phyloP scores from a whole-genome alignment of 2,797 vertebrate genomes.

The Halcyon smyrnensis region DNA sequence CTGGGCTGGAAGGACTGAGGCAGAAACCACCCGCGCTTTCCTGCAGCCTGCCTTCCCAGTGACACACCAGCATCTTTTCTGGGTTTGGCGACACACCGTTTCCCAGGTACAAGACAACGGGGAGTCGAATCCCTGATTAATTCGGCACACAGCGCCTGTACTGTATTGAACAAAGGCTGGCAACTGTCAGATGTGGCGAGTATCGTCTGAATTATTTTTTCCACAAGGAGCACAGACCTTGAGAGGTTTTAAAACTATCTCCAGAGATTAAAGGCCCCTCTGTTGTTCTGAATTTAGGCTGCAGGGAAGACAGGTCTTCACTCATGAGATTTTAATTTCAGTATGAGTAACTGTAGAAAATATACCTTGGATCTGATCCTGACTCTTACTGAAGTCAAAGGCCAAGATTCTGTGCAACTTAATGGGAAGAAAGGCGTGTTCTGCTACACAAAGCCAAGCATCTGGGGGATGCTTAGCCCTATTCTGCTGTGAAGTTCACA shows the following conservation, averaged over 20 bases:
- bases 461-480: not conserved
- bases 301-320: not conserved
- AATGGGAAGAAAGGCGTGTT: not conserved
- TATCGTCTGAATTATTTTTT: constrained; percentile 25
- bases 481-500: not conserved
- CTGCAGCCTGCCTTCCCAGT: not conserved
- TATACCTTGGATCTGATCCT: not conserved
- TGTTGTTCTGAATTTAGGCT: constrained; percentile 12
- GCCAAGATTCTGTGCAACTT: not conserved
- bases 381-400: not conserved
- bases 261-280: not conserved
- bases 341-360: not conserved
- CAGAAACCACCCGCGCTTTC: not conserved
- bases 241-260: constrained; percentile 27
- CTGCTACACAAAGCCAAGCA: not conserved
- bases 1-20: not conserved
- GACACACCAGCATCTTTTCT: not conserved
- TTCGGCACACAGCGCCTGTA: not conserved
- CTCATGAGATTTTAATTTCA: not conserved
- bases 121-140: not conserved
- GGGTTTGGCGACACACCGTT: not conserved
- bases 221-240: constrained; percentile 17
- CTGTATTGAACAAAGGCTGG: constrained; percentile 28
- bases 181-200: not conserved
- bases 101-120: not conserved